Conservation (phyloP, 92 coral and sea anemone genomes). For the Bergia puertoricense region DNA sequence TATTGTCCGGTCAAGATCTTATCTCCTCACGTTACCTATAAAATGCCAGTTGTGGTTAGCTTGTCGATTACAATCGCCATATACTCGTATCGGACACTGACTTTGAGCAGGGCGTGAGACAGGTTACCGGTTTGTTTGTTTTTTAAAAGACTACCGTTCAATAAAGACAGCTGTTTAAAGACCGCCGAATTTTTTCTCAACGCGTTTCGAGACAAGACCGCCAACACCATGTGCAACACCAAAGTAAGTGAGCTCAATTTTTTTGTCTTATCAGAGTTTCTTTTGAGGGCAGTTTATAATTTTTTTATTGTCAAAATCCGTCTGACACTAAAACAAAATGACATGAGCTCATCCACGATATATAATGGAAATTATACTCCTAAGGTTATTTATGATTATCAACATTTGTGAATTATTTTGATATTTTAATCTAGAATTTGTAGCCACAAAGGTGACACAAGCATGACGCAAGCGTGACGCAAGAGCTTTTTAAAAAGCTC, state of each 20-base stretch:
- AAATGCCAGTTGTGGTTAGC: background rate
- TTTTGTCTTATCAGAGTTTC: background rate
- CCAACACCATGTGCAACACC: background rate
- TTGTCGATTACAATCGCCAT: background rate
- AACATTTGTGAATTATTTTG: background rate
- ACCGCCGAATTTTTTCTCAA: too few relatives aligned
- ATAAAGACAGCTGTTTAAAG: background rate
- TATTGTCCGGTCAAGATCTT: conserved; percentile 23
- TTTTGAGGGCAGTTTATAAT: background rate
- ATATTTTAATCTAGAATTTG: background rate
- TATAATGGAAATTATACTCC: background rate
- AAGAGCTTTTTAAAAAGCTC: too few relatives aligned
- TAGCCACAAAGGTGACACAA: background rate
- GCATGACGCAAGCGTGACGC: background rate
- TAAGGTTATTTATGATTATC: too few relatives aligned
- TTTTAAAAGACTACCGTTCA: background rate
- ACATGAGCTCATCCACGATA: background rate
- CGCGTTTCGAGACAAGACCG: background rate
- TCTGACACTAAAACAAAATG: background rate
- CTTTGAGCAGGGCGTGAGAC: background rate
- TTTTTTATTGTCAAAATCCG: background rate
- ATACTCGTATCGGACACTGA: background rate
- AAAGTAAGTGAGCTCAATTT: conserved; percentile 18
- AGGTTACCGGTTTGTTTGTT: too few relatives aligned
- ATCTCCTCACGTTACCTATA: conserved; percentile 1